Evolutionary conservation across 2,888 invertebrate species (phyloP), one percentile per base, ranked within the genome.

Genomic region (Keiferia lycopersicella): DNA sequence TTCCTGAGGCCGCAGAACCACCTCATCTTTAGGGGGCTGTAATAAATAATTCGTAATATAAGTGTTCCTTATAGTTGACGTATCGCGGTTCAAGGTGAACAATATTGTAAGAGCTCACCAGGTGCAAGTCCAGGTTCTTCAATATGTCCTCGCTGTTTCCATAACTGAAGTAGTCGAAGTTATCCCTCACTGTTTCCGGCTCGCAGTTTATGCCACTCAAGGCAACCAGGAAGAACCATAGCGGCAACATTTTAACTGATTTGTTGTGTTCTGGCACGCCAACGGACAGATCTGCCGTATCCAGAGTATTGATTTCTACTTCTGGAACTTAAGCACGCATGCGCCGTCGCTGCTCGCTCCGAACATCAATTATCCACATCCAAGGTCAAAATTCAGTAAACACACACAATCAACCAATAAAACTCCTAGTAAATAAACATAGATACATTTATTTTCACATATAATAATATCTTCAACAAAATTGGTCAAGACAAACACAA

Each of bases 1-100:
- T 71, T 94, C 93, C 75, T 93, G 93, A 1, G 95, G 95, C 74
- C 94, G 92, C 56, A 93, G 82, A 3, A 93, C 90, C 67, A 90
- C 83, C 71, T 90, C 91, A 68, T 89, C 91, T 77, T 90, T 90
- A 2, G 89, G 86, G 1, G 89, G 86, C 92, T 91, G 73, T n/a
- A n/a, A n/a, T n/a, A 65, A 82, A 77, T 57, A 11, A 53, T 14
- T 14, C 26, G 26, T 26, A 26, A 26, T 26, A 26, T 26, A 6
- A 14, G 10, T 6, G 12, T 20, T 20, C 20, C 16, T 8, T 51
- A 20, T 34, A 26, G 30, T 10, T 14, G 16, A 16, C n/a, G 38
- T 34, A 39, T 26, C 56, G 26, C 16, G 2, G 45, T 51, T 62
- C 51, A 62, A 61, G 50, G 62, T 62, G 38, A 62, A 20, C n/a